Evolutionary conservation across 1,140 invertebrate genomes (phyloP).

Genomic region (Leptinotarsa undecemlineata): DNA sequence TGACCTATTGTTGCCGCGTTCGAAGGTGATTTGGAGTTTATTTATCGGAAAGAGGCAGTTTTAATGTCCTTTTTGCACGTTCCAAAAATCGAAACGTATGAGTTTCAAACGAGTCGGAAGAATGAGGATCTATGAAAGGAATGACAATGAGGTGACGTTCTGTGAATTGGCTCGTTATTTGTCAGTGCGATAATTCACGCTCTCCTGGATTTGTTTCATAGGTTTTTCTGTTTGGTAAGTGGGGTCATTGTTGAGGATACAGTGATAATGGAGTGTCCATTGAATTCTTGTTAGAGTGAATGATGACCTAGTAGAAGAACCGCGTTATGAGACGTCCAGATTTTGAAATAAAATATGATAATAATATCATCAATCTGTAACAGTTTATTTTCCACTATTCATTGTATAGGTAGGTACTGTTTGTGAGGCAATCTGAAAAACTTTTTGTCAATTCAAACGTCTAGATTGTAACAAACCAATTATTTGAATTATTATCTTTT

Average conservation of each 20-base stretch:
- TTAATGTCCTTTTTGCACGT: slow-evolving; percentile 21
- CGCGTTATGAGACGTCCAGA: no score
- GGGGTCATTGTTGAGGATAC: background rate
- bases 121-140: slow-evolving; percentile 20
- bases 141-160: background rate
- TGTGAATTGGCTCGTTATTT: background rate
- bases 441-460: no score
- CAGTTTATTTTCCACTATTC: no score
- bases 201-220: background rate
- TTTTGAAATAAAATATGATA: no score
- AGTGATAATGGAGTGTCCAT: background rate
- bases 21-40: slow-evolving; percentile 19
- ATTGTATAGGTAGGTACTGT: no score
- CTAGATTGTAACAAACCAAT: no score
- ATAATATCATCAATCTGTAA: no score
- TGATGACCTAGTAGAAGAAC: background rate
- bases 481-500: no score
- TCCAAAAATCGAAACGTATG: slow-evolving; percentile 20
- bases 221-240: background rate
- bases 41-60: slow-evolving; percentile 19
- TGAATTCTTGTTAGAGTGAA: background rate
- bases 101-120: slow-evolving; percentile 20
- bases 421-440: no score
- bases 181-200: background rate
- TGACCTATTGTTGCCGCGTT: slow-evolving; percentile 19